Base-by-base conservation (phyloP, 1,140 invertebrate species). In the Archivesica marissinica region DNA sequence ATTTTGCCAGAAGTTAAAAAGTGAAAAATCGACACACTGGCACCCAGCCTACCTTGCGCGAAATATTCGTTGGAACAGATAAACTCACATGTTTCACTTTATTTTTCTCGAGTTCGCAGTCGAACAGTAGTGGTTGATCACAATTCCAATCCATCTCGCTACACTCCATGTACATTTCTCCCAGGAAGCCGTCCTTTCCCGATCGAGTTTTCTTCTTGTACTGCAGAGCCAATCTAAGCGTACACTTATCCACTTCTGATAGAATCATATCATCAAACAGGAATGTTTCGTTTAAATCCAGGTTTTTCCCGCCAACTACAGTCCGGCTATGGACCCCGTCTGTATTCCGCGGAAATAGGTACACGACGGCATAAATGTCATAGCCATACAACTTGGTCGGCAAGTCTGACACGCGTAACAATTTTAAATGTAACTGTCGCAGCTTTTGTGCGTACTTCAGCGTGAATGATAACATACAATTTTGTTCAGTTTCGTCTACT, bases 151-250 rank as follows among this genome's bases (percentile, higher is more conserved):
- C 76, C 11, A 78, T 33, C 3, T 82, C 80, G 25, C 66, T 41
- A 39, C 79, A 83, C 66, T 87, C 56, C 75, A 87, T 56, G 54
- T 50, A 83, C 25, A 66, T 59, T 52, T 87, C 80, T 9, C 86
- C 80, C 7, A 87, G 59, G 44, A 87, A 70, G 3, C 28, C 59
- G n/a, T 79, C 80, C 50, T 83, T 87, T 4, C 33, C 20, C 6
- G 38, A 23, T 17, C 70, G 47, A 2, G 59, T 64, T 47, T 79
- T 78, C 41, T 77, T 64, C 25, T 72, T 54, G 54, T 56, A 79
- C 17, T 70, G 44, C 2, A 87, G 56, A 20, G 54, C 41, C 7
- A 87, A 25, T 39, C 81, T 47, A 3, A 87, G 39, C 7, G 86
- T 87, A 4, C 74, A 83, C 33, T 64, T 84, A 47, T 84, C 79